phyloP scores from a whole-genome alignment of 2,888 invertebrate genomes.

The Eilema caniola region DNA sequence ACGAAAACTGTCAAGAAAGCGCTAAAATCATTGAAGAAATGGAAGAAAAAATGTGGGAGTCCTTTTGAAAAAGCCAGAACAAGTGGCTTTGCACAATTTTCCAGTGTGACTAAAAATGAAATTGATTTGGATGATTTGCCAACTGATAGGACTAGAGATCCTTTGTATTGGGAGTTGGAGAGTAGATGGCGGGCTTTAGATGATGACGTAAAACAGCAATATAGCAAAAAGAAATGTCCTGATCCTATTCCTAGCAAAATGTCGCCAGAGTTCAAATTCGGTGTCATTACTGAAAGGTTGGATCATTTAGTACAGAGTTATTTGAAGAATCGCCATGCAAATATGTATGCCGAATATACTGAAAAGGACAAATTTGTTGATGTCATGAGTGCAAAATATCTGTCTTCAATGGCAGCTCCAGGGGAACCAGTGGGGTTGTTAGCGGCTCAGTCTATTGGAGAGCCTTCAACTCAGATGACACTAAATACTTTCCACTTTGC shows the following conservation, averaged over 20 bases:
- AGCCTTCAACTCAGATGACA: slow-evolving; percentile 99
- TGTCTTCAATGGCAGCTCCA: slow-evolving; percentile 93
- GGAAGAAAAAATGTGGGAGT: slow-evolving; percentile 87
- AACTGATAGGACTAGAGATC: slow-evolving; percentile 86
- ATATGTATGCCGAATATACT: slow-evolving; percentile 64
- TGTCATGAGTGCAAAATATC: slow-evolving; percentile 91
- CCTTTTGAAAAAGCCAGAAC: slow-evolving; percentile 76
- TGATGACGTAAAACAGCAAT: slow-evolving; percentile 86
- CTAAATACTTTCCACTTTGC: slow-evolving; percentile 99
- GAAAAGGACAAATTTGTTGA: slow-evolving; percentile 87
- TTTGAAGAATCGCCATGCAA: slow-evolving; percentile 75
- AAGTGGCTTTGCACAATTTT: slow-evolving; percentile 89
- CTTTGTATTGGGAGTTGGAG: slow-evolving; percentile 87
- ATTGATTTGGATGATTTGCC: slow-evolving; percentile 78
- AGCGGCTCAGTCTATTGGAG: slow-evolving; percentile 99
- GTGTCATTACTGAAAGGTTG: slow-evolving; percentile 94
- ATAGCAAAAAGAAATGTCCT: slow-evolving; percentile 87
- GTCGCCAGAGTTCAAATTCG: slow-evolving; percentile 92
- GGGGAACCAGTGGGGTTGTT: slow-evolving; percentile 98
- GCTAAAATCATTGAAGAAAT: slow-evolving; percentile 87
- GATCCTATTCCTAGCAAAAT: slow-evolving; percentile 91
- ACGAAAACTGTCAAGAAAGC: slow-evolving; percentile 83
- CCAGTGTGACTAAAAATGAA: slow-evolving; percentile 80
- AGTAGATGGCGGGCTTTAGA: slow-evolving; percentile 89
- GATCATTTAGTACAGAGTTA: slow-evolving; percentile 89